Base-by-base conservation (phyloP, 2,888 invertebrate species). In the Cetonia aurata region DNA sequence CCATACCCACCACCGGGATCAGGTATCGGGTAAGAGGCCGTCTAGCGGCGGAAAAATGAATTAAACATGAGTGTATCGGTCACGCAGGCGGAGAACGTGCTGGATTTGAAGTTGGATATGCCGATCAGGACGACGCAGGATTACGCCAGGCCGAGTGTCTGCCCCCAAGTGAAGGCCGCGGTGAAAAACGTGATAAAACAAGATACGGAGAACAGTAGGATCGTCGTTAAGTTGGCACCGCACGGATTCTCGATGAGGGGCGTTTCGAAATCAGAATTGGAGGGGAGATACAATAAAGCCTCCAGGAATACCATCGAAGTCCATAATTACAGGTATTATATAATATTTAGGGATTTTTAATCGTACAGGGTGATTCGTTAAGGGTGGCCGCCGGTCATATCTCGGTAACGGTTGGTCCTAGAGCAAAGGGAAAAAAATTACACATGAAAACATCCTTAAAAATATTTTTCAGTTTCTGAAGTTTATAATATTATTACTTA, bases 101-200 rank as follows among this genome's bases (percentile, higher is more conserved):
- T 95, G 75, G 88, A 90, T 78, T 86, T 95, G 75, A 89, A 91
- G 78, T 86, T 95, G 74, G 92, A 94, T 79, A 89, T 93, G 87
- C 92, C 93, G 48, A 88, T 91, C 62, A 83, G 92, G 79, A 94
- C 94, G 69, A 94, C 94, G 0, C 86, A 92, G 77, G 89, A 91
- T 78, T 94, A 94, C 84, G 88, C 88, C 74, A 89, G 89, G 50
- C 93, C 93, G 0, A 85, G 86, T 0, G 89, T 92, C 57, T 91
- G 92, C n/a, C 92, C 93, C 0, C 89, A 90, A 70, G 89, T 93
- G 71, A 90, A 91, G 80, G 92, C 90, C 6, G 89, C 89, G 15
- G 85, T 91, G 15, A 88, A 88, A 72, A 89, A 88, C 72, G 89
- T 90, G 44, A 85, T 91, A 62, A 79, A 83, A 76, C 84, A 83